Evolutionary conservation across 2,888 invertebrate genomes (phyloP), one percentile per base, ranked within the genome.

Genomic region (Apamea monoglypha): DNA sequence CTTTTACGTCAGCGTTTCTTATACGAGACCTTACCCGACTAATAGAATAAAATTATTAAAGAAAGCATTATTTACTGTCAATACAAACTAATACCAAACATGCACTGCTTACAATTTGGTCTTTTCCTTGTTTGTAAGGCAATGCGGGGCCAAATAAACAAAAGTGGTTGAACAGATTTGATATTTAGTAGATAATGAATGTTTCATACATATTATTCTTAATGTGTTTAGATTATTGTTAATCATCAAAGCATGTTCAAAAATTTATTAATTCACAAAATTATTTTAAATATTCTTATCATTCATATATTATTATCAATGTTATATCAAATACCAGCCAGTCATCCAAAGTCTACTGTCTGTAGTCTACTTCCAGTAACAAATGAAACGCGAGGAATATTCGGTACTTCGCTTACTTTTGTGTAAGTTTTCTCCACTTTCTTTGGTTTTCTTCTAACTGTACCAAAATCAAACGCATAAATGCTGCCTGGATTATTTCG

Each of bases 381-480:
- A 89, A 97, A 97, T 14, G 97, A 96, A 16, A 98, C 94, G 82
- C 97, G 97, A 21, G 98, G 97, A 25, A 97, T 91, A 44, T 90
- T 91, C 36, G 93, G 92, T 76, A 95, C 90, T 90, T 96, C 96
- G 70, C 93, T 95, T 32, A 93, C 91, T 93, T 89, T 94, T 91
- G 94, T 94, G 86, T 93, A 95, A 4, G 94, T 93, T 2, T 93
- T 92, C 12, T 90, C 86, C 18, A 90, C 66, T 90, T 94, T 95
- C 64, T 88, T 94, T 67, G 91, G 89, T 89, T 95, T 95, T 81
- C 96, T 92, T 91, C 97, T 94, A 53, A 96, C 88, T 44, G 95
- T 96, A 61, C 97, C 97, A 79, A 97, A 93, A 91, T 97, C 98
- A 74, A 98, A 92, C 40, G 96, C 94, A 91, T 97, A 97, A 75